Evolutionary conservation across 2,797 vertebrate genomes (phyloP), one percentile per base, ranked within the genome.

Genomic region (Buceros bicornis): DNA sequence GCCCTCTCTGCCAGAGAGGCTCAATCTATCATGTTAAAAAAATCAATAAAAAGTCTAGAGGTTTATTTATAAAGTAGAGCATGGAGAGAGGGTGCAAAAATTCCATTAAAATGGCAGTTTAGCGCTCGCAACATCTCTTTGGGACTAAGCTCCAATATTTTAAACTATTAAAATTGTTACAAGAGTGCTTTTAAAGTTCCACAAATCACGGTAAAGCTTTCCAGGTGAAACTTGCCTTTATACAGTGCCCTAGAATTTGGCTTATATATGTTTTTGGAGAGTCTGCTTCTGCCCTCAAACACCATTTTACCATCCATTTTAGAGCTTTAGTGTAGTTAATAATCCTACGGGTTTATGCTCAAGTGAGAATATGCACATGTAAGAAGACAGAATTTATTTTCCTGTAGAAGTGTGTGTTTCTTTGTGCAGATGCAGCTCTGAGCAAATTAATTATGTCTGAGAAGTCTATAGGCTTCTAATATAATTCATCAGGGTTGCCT

Each of bases 51-150:
- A 92, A 95, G 56, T 93, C 81, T 95, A 86, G 93, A 87, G 92
- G 81, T 93, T 96, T 95, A 97, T 97, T 95, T 95, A 96, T 96
- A 96, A 97, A 97, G 93, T 94, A 65, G 64, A 94, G 22, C 61
- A 60, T 71, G 60, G 90, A 93, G 81, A 90, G 83, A 78, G 15
- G 45, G 92, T 94, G 43, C 90, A 95, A 83, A 95, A 97, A 95
- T 92, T 77, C 88, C 92, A 94, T 97, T 96, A 96, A 95, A 96
- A 82, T 89, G 74, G 94, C 78, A 92, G 88, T 95, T 95, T 90
- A 93, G 81, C 7, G 1, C 71, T 77, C 80, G 74, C 92, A 81
- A 53, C 91, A 89, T 95, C 91, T 95, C 93, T 89, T 74, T 95
- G 90, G 91, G 92, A 93, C 78, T 90, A 85, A 77, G 72, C 78